phyloP scores from a whole-genome alignment of 1,140 invertebrate genomes.

The Formica exsecta region DNA sequence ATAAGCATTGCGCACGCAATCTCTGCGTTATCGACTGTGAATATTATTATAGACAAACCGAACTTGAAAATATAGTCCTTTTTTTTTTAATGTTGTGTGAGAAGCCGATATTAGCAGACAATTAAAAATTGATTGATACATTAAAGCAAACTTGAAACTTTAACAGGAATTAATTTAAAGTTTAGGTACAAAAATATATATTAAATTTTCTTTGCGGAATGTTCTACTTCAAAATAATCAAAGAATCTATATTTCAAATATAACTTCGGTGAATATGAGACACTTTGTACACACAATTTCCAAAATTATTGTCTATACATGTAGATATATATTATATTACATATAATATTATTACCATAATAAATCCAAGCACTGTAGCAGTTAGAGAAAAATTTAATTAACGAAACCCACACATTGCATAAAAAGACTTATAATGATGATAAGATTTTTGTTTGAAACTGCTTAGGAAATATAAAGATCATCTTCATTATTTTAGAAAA shows the following conservation, averaged over 20 bases:
- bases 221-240: not conserved
- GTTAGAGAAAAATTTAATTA: too few species aligned
- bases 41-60: not conserved
- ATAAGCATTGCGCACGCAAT: not conserved
- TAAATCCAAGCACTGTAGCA: too few species aligned
- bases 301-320: not conserved
- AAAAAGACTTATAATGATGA: too few species aligned
- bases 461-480: too few species aligned
- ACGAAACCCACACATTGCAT: too few species aligned
- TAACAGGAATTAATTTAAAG: conserved; percentile 41
- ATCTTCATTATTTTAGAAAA: too few species aligned
- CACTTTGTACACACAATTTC: not conserved
- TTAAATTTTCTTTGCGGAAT: not conserved
- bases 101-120: not conserved
- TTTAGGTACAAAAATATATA: conserved; percentile 31
- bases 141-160: conserved; percentile 27
- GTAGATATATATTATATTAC: not conserved
- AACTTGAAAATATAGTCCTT: not conserved
- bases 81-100: conserved; percentile 13
- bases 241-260: not conserved
- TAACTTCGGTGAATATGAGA: not conserved
- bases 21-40: not conserved
- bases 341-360: too few species aligned
- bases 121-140: conserved; percentile 63
- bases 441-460: too few species aligned